These are phyloP conservation scores for Pandemis corylana DNA, from an alignment of 2,888 invertebrate genomes.

Conservation along the genomic window DNA sequence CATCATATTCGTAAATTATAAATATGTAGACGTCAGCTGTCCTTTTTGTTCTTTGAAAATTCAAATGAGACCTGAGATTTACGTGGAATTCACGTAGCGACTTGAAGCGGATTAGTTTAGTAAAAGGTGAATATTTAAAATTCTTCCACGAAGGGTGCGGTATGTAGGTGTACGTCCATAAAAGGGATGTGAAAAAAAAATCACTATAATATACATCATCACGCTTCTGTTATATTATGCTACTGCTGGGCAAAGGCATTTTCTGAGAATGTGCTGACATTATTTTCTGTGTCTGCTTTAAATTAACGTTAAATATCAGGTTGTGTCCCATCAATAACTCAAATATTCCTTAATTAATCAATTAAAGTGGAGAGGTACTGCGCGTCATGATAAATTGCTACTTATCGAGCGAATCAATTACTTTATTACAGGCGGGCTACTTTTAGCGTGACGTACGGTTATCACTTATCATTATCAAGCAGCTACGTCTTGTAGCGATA, in stretches of 20 bases:
- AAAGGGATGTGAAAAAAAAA: neutral
- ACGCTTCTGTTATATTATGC: too few species aligned
- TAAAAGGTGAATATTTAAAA: neutral
- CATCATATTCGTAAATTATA: constrained; percentile 36
- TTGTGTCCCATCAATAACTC: neutral
- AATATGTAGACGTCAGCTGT: constrained; percentile 36
- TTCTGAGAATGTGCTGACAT: neutral
- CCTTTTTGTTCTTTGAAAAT: constrained; percentile 37
- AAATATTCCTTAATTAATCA: neutral
- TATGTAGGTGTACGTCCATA: neutral
- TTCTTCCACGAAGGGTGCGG: too few species aligned
- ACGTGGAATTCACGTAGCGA: constrained; percentile 16
- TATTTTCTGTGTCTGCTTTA: neutral
- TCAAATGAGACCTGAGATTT: constrained; percentile 19
- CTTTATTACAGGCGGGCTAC: constrained; percentile 1
- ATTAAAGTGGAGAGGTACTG: neutral
- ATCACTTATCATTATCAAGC: neutral
- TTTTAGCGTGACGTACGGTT: neutral
- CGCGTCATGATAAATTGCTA: neutral
- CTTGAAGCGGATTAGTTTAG: constrained; percentile 15
- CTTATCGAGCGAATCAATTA: constrained; percentile 8
- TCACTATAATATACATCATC: too few species aligned
- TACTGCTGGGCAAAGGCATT: neutral
- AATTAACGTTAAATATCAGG: neutral
- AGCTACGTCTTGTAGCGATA: neutral